Base-by-base conservation (phyloP, 2,797 vertebrate species). In the Fistularia tabacaria region DNA sequence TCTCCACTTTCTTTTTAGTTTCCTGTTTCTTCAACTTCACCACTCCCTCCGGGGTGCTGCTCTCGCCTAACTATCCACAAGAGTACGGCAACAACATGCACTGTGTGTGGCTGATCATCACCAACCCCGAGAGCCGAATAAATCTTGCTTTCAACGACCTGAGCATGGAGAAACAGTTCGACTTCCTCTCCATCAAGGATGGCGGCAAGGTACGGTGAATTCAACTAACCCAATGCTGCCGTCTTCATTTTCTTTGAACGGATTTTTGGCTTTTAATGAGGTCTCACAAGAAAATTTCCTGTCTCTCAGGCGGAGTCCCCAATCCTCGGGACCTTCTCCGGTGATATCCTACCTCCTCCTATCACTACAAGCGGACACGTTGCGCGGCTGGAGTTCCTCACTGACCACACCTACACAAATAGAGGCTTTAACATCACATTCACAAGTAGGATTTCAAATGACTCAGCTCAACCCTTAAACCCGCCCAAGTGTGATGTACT, bases 11-110 rank as follows among this genome's bases (percentile, higher is more conserved):
- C 37, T 15, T 14, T 36, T 43, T 84, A 99, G 97, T 99, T 81
- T 98, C 97, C 72, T 99, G 97, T 85, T 98, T 99, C 84, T 99
- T 99, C 92, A 99, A 99, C 89, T 99, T 99, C 83, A 99, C 97
- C 71, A 96, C 93, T 66, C 94, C 96, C 0, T 94, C 95, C 0
- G 97, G 97, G 42, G 90, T 92, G 11, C 91, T 99, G 68, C 90
- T 99, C 54, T 98, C 97, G 0, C 97, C 97, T 3, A 98, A 97
- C 88, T 99, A 99, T 84, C 97, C 97, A 0, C 95, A 98, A 62
- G 95, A 98, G 81, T 99, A 99, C 0, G 94, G 97, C 4, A 99
- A 98, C 91, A 96, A 97, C 85, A 92, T 99, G 85, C 96, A 99
- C 87, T 99, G 97, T 0, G 95, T 98, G 73, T 99, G 97, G 97